Evolutionary conservation across 2,888 invertebrate genomes (phyloP).

Genomic region (Julus scanicus): DNA sequence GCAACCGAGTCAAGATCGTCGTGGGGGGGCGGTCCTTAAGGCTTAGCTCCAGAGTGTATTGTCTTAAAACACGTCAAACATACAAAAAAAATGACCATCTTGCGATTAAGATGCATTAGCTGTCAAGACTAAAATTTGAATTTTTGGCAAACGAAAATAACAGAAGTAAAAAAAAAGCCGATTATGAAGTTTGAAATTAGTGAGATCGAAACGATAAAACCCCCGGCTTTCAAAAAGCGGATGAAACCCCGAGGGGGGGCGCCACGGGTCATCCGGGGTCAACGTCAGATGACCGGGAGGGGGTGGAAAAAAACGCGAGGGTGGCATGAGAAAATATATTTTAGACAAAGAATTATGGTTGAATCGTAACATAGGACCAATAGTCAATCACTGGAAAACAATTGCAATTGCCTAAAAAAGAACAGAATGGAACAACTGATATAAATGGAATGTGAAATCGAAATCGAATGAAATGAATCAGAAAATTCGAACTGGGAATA

Average conservation of each 20-base stretch:
- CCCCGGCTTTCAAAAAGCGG: no score
- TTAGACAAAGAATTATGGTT: no score
- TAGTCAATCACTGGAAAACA: no score
- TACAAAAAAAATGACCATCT: neutral
- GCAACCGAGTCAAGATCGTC: neutral
- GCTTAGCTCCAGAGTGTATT: neutral
- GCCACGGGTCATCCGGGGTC: neutral
- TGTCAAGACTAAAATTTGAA: neutral
- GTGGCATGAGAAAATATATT: no score
- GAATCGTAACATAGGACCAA: no score
- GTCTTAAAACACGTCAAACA: slow-evolving; percentile 9
- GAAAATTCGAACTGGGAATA: no score
- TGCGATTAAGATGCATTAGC: slow-evolving; percentile 6
- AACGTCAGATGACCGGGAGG: neutral
- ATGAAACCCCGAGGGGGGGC: no score
- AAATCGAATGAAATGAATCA: no score
- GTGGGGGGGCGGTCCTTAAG: neutral
- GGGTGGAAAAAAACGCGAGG: no score
- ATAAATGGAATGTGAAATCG: no score
- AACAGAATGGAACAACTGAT: no score
- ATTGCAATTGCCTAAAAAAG: no score
- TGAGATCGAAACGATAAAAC: neutral
- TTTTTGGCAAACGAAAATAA: neutral
- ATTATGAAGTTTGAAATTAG: neutral
- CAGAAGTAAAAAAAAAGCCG: neutral